Base-by-base conservation (phyloP, 2,888 invertebrate genomes). In the Chironomus riparius region DNA sequence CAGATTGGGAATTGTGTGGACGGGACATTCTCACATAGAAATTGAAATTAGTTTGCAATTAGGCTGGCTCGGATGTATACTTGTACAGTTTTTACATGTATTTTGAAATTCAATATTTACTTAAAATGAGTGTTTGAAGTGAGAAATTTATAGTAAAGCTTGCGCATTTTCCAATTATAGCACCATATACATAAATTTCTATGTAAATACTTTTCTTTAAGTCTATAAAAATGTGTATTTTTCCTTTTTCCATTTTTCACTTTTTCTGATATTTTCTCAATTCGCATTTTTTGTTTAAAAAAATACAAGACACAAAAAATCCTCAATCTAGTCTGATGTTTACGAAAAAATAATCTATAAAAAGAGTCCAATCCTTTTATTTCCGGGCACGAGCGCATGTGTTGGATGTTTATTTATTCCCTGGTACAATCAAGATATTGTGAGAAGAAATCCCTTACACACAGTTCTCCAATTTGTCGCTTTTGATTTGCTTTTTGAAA, bases 1-100 rank as follows among this genome's bases (percentile, higher is more conserved):
- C 90, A 90, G 90, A 90, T 90, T 90, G 90, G 90, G 89, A 89
- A 88, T 89, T 89, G 88, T 88, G 88, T 88, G 88, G 89, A 89
- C 88, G 88, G 89, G 88, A 88, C 89, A 89, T 89, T 89, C 89
- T 89, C 89, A 89, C 89, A 88, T 88, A 81, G 82, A 83, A 83
- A 82, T 82, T 76, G 68, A 82, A 83, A 82, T 83, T 83, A 83
- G 56, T 56, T 74, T 74, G 68, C 74, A 74, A 47, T 79, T 76
- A 74, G 78, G 78, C 77, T 79, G 78, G 78, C 77, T 79, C 78
- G 78, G 78, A 78, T 65, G 13, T 18, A 13, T 65, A 5, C 74
- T 79, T 70, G 71, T 78, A 74, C 70, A 73, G 56, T 77, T 77
- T 76, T 76, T 78, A 50, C 38, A 38, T 38, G 38, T 38, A 38